Evolutionary conservation across 2,888 invertebrate genomes (phyloP).

Genomic region (Apodemia mormo): DNA sequence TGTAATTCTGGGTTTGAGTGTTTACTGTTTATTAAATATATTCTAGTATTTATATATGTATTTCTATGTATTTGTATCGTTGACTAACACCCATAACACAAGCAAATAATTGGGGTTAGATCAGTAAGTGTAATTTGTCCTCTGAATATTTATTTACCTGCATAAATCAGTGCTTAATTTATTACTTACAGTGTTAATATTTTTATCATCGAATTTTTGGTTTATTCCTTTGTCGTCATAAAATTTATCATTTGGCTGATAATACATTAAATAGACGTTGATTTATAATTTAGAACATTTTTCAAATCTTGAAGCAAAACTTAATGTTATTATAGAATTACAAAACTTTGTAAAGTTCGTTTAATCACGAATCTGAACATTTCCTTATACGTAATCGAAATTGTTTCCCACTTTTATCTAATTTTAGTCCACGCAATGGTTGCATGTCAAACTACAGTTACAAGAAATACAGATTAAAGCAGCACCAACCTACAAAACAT

Average conservation of each 20-base stretch:
- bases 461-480: conserved; percentile 71
- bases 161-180: no score
- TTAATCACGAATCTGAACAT: conserved; percentile 33
- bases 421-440: conserved; percentile 47
- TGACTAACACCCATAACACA: no score
- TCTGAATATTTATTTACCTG: no score
- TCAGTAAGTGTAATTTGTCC: no score
- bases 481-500: conserved; percentile 73
- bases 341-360: conserved; percentile 17
- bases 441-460: conserved; percentile 66
- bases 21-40: no score
- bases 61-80: no score
- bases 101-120: no score
- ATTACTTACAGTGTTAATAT: no score
- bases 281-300: background rate
- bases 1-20: no score
- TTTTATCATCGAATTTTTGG: no score
- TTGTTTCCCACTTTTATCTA: conserved; percentile 58
- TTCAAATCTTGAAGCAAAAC: background rate
- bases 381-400: conserved; percentile 43
- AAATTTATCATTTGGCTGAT: background rate
- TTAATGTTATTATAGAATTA: conserved; percentile 8
- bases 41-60: no score
- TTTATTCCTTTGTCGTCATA: no score
- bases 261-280: background rate